A percentile compares a stretch with the other conserved stretches of the same genome.
These are phyloP conservation scores for Caenorhabditis inopinata DNA, from an alignment of 1,140 invertebrate genomes.

Conservation along the genomic window DNA sequence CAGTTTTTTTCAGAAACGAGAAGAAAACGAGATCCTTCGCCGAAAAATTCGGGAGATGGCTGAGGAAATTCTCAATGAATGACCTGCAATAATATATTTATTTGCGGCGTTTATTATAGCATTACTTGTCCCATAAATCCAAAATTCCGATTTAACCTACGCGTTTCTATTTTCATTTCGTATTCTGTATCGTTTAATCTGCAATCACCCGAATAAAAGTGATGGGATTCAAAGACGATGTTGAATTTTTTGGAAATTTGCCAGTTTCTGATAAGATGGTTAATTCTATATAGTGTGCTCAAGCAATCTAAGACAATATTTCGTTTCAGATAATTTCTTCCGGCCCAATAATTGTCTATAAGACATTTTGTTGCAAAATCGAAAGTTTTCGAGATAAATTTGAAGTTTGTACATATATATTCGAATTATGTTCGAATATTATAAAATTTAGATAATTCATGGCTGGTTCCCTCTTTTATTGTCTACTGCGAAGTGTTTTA, in stretches of 20 bases:
- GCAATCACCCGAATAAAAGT: neutral
- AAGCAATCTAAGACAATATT: too few species aligned
- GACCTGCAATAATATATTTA: too few species aligned
- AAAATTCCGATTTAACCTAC: too few species aligned
- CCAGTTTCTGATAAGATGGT: constrained; percentile 12
- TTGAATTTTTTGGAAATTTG: neutral
- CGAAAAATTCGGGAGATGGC: neutral
- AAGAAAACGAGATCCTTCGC: neutral
- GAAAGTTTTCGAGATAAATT: neutral
- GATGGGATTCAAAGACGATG: constrained; percentile 1
- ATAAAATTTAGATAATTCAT: neutral
- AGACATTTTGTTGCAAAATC: neutral
- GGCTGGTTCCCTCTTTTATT: neutral
- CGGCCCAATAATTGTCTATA: neutral
- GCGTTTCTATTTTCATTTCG: neutral
- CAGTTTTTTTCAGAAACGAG: neutral
- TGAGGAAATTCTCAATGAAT: neutral
- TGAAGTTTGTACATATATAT: neutral
- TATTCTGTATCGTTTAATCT: neutral
- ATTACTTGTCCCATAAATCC: too few species aligned
- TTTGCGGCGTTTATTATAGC: too few species aligned
- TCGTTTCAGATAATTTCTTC: neutral
- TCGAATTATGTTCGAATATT: too few species aligned
- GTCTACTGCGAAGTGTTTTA: constrained; percentile 6
- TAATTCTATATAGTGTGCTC: neutral